Evolutionary conservation across 2,113 vertebrate species (phyloP).

Genomic region (Macquaria ambigua): DNA sequence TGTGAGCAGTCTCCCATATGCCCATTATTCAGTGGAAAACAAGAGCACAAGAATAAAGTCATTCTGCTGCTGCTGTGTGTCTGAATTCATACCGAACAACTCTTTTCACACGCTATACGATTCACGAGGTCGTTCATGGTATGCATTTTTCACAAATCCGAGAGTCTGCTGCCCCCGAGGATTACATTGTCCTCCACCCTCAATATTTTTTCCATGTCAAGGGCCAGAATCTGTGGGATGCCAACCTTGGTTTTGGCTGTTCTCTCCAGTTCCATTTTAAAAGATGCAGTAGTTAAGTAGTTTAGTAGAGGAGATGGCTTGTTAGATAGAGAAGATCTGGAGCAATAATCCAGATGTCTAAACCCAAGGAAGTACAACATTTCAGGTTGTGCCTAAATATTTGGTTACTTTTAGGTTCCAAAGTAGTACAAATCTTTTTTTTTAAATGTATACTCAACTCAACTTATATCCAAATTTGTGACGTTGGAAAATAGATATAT

Average conservation of each 20-base stretch:
- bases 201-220: conserved; percentile 20
- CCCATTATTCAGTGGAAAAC: conserved; percentile 48
- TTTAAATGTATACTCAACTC: background rate
- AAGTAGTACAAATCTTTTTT: background rate
- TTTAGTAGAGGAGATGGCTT: background rate
- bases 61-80: background rate
- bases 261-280: conserved; percentile 12
- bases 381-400: background rate
- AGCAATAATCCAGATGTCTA: background rate
- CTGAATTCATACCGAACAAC: conserved; percentile 7
- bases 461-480: background rate
- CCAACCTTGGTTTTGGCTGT: background rate
- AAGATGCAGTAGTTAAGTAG: background rate
- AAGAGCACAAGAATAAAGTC: conserved; percentile 31
- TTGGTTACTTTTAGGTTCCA: background rate
- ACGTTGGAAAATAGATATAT: background rate
- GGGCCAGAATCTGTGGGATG: conserved; percentile 8
- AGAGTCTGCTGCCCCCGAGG: conserved; percentile 14
- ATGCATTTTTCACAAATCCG: conserved; percentile 29
- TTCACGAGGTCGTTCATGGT: background rate
- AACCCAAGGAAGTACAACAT: background rate
- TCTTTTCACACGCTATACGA: conserved; percentile 1
- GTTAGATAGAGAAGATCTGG: background rate
- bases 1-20: conserved; percentile 2
- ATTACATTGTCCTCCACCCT: conserved; percentile 11